phyloP scores from a whole-genome alignment of 2,113 vertebrate genomes.

The Osmerus mordax region DNA sequence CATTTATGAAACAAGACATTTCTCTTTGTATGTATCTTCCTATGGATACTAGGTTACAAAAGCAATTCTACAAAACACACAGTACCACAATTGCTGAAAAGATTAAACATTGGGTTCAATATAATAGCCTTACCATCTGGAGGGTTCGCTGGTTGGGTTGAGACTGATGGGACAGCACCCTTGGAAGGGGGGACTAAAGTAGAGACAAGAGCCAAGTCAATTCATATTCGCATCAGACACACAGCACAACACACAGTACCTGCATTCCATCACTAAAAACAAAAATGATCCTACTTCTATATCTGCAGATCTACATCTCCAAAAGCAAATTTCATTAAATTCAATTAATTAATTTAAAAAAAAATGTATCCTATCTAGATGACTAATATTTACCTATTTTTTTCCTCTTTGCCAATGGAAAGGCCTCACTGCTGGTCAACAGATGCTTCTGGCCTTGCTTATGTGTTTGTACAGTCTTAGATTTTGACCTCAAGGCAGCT shows the following conservation, averaged over 20 bases:
- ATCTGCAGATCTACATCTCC: not conserved
- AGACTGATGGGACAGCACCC: no score
- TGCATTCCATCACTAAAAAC: no score
- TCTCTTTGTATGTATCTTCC: not conserved
- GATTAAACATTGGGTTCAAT: no score
- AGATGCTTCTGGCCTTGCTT: not conserved
- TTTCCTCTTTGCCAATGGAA: slow-evolving; percentile 4
- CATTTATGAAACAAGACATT: not conserved
- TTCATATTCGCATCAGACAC: no score
- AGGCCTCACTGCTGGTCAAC: not conserved
- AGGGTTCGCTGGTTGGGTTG: no score
- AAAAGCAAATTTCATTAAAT: not conserved
- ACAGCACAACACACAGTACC: no score
- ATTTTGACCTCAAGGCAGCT: not conserved
- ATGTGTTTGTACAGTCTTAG: not conserved
- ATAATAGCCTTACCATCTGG: no score
- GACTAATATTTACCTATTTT: not conserved
- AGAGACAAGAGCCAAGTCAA: no score
- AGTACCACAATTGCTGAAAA: not conserved
- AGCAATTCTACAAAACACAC: not conserved
- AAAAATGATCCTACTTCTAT: no score
- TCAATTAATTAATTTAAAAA: not conserved
- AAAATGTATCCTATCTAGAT: not conserved
- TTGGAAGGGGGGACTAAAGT: no score
- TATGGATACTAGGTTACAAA: no score